Evolutionary conservation across 2,797 vertebrate genomes (phyloP), one percentile per base, ranked within the genome.

Genomic region (Hozukius guyotensis): DNA sequence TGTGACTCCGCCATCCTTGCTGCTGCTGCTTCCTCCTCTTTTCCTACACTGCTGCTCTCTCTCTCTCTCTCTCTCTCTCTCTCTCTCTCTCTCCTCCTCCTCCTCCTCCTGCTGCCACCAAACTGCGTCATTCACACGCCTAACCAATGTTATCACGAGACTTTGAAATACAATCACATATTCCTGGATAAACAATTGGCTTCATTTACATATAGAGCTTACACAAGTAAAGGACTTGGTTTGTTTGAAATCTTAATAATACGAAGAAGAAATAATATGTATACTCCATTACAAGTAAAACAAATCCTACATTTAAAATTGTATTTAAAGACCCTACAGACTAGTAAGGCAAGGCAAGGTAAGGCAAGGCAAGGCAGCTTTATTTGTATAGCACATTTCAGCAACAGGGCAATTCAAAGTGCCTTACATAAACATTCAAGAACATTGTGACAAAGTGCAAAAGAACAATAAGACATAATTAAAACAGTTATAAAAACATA

Each of bases 1-100:
- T 96, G 93, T 96, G 95, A 93, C 95, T 96, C 96, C 93, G 93
- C 95, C 95, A 95, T 96, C 96, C 96, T 91, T 34, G 36, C 36
- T 42, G 38, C 38, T 42, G 83, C 91, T 87, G 93, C 93, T 95
- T 96, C 95, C 95, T 94, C 94, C 94, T 96, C 95, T 95, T 91
- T 92, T 93, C 94, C 93, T 94, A 92, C 91, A 90, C 94, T 93
- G 95, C 94, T 91, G 91, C 90, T 89, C 77, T 77, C 11, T 36
- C 34, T 16, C 34, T 34, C 34, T 4, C 11, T 93, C 94, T 96
- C 95, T 94, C 90, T 92, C 92, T 93, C 93, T 6, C 29, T 29
- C 29, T 6, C 29, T 29, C 29, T 6, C 29, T 5, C 36, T 11
- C 32, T 34, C 32, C 31, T 10, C 32, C 12, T 38, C 36, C 34